These are phyloP conservation scores for Mystacides longicornis DNA, from an alignment of 2,888 invertebrate genomes.

Conservation along the genomic window DNA sequence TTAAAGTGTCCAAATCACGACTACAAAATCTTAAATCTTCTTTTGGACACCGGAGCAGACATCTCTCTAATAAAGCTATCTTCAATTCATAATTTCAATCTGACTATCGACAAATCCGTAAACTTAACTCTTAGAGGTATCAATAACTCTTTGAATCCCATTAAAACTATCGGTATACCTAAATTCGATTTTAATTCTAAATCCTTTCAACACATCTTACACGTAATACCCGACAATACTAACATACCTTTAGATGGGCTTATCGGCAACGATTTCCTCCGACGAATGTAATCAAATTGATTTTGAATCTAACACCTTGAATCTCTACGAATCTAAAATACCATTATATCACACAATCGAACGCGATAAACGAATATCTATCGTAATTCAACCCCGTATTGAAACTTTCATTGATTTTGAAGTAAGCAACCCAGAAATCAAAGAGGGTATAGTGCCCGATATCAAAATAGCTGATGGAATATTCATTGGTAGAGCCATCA, in stretches of 20 bases:
- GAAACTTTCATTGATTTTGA: slow-evolving; percentile 7
- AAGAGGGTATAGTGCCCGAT: slow-evolving; percentile 4
- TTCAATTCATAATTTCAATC: neutral
- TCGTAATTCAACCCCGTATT: neutral
- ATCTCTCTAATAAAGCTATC: slow-evolving; percentile 8
- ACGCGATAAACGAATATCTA: neutral
- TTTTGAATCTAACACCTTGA: slow-evolving; percentile 3
- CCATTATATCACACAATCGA: neutral
- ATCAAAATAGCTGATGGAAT: slow-evolving; percentile 5
- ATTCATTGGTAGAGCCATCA: slow-evolving; percentile 3
- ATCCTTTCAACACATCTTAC: neutral
- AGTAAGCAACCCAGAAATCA: slow-evolving; percentile 7
- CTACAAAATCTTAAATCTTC: slow-evolving; percentile 1
- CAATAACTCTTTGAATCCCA: slow-evolving; percentile 4
- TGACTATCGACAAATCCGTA: neutral
- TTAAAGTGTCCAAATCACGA: neutral
- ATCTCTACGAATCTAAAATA: neutral
- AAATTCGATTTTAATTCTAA: slow-evolving; percentile 3
- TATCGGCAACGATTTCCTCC: slow-evolving; percentile 8
- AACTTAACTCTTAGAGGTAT: slow-evolving; percentile 8
- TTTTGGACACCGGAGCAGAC: slow-evolving; percentile 11
- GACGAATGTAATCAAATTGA: slow-evolving; percentile 5
- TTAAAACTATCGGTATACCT: slow-evolving; percentile 5
- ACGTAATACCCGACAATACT: slow-evolving; percentile 4
- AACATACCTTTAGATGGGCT: slow-evolving; percentile 11